phyloP scores from a whole-genome alignment of 2,113 vertebrate species.

The Tor tambroides region DNA sequence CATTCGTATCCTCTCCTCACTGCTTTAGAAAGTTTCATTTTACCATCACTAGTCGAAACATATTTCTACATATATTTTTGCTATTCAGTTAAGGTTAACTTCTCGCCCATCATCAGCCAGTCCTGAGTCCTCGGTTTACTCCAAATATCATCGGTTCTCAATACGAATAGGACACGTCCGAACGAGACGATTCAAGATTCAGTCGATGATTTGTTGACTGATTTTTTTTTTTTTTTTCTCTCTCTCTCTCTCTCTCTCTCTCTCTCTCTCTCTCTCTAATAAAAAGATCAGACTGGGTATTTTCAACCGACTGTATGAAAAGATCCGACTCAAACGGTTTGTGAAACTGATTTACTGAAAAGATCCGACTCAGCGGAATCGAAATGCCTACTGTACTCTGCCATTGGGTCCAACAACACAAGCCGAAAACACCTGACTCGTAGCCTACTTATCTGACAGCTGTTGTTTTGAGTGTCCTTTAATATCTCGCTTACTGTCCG shows the following conservation, averaged over 20 bases:
- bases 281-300: too few species aligned
- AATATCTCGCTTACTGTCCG: background rate
- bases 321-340: too few species aligned
- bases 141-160: background rate
- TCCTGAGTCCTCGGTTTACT: background rate
- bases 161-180: background rate
- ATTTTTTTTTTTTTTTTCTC: too few species aligned
- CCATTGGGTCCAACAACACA: constrained; percentile 6
- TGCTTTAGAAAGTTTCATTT: too few species aligned
- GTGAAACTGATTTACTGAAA: background rate
- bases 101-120: background rate
- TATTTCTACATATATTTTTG: background rate
- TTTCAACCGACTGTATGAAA: too few species aligned
- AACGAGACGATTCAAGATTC: background rate
- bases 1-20: too few species aligned
- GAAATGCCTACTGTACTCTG: background rate
- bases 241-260: too few species aligned
- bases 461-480: background rate
- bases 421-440: background rate
- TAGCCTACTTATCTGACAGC: background rate
- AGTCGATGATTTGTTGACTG: background rate
- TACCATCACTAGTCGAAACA: background rate
- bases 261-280: too few species aligned
- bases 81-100: background rate
- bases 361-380: background rate